Evolutionary conservation across 2,797 vertebrate species (phyloP).

Genomic region (Micropoecilia bifurca): DNA sequence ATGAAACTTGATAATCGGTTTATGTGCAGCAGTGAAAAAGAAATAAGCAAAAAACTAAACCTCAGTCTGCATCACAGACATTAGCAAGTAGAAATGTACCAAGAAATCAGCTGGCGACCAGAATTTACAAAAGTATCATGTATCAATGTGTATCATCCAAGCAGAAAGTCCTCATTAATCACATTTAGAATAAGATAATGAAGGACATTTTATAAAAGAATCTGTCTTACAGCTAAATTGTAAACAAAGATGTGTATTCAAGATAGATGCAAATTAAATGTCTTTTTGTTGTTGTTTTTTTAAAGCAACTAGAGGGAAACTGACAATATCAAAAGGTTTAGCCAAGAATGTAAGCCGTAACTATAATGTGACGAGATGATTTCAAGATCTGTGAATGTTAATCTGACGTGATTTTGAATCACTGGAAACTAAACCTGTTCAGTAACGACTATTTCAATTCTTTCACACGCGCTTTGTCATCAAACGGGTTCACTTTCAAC

Average conservation of each 20-base stretch:
- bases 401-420: neutral
- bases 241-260: neutral
- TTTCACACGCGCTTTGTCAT: neutral
- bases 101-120: neutral
- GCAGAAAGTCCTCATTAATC: neutral
- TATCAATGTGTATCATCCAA: too few species aligned
- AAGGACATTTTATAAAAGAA: constrained; percentile 9
- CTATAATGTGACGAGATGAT: too few species aligned
- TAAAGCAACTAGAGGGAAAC: too few species aligned
- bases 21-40: neutral
- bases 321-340: neutral
- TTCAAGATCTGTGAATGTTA: neutral
- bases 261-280: constrained; percentile 2
- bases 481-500: neutral
- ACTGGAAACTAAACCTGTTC: neutral
- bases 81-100: neutral
- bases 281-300: neutral
- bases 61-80: neutral
- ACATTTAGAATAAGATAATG: neutral
- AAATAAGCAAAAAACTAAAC: neutral
- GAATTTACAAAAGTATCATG: too few species aligned
- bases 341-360: neutral
- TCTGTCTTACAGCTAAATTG: neutral
- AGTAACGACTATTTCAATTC: neutral
- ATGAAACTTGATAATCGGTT: neutral